Evolutionary conservation across 2,888 invertebrate genomes (phyloP).

Genomic region (Drosophila infuscata): DNA sequence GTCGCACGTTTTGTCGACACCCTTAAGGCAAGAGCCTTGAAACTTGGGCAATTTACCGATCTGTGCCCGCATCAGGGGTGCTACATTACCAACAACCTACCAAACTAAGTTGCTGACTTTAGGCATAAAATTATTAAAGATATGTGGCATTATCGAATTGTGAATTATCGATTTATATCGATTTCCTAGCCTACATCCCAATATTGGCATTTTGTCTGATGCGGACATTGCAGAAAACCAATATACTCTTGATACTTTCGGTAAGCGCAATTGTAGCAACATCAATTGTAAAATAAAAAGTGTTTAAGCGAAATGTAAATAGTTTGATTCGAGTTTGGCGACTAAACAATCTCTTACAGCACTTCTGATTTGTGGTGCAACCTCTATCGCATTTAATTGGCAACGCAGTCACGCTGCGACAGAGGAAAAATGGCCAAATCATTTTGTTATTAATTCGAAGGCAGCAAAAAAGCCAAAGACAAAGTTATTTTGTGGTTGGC

Average conservation of each 20-base stretch:
- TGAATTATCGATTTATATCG: background rate
- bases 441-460: constrained; percentile 44
- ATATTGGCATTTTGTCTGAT: no score
- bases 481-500: constrained; percentile 14
- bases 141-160: background rate
- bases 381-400: constrained; percentile 43
- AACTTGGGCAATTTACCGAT: background rate
- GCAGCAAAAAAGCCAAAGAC: constrained; percentile 17
- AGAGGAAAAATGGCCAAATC: constrained; percentile 19
- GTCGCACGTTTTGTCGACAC: background rate
- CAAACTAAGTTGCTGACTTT: background rate
- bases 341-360: background rate
- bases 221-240: background rate
- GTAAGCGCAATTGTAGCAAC: background rate
- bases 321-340: background rate
- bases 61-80: background rate
- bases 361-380: constrained; percentile 5
- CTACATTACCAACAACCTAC: background rate
- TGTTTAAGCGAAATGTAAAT: background rate
- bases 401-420: constrained; percentile 53
- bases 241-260: background rate
- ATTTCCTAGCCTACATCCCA: background rate
- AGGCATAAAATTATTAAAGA: background rate
- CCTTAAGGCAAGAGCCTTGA: background rate
- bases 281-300: background rate